These are phyloP conservation scores for Delichon dasypus DNA, from an alignment of 2,797 vertebrate species.

Conservation along the genomic window DNA sequence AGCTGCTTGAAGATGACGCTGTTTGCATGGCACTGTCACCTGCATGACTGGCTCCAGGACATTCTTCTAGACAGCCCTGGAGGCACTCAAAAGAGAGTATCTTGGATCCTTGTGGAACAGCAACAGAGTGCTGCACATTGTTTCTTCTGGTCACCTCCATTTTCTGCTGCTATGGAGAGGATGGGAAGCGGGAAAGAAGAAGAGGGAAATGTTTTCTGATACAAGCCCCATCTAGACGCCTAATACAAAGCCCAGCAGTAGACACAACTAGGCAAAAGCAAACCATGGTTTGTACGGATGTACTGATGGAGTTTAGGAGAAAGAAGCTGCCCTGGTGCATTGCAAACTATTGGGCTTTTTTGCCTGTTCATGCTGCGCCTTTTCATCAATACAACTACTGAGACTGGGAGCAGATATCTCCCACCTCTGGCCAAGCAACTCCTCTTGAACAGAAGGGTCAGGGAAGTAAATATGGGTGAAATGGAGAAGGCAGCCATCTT, in stretches of 20 bases:
- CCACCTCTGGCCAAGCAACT: background rate
- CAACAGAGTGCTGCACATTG: background rate
- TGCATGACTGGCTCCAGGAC: background rate
- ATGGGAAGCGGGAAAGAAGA: background rate
- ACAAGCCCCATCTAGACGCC: background rate
- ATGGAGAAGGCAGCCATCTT: background rate
- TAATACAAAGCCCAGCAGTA: background rate
- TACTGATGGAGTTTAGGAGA: background rate
- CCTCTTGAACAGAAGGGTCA: background rate
- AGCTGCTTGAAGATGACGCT: background rate
- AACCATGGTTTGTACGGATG: background rate
- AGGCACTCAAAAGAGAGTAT: background rate
- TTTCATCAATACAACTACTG: background rate
- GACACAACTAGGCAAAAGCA: background rate
- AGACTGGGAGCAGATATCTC: background rate
- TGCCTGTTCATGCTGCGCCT: fast-evolving
- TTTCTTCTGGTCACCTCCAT: background rate
- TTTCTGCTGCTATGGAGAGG: background rate
- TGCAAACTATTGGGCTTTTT: background rate
- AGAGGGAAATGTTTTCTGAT: background rate
- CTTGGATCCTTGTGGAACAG: background rate
- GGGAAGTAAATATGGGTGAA: background rate
- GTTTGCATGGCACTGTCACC: background rate
- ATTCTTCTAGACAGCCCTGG: background rate
- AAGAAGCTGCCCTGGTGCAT: background rate